These are phyloP conservation scores for Charanyca ferruginea DNA, from an alignment of 2,888 invertebrate species.

Conservation along the genomic window DNA sequence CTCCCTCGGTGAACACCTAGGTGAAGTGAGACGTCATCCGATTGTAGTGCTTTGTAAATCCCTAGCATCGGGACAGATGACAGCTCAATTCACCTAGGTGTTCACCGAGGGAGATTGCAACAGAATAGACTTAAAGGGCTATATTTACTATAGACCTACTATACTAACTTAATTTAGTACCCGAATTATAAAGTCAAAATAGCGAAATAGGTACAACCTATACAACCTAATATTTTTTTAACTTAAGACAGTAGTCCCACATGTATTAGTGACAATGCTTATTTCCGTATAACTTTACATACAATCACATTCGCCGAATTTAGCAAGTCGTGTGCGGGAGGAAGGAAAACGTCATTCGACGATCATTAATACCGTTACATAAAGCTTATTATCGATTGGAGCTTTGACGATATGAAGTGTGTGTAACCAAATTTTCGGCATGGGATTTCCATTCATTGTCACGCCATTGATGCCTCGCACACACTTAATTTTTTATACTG, in stretches of 20 bases:
- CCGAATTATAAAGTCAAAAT: too few species aligned
- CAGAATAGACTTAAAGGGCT: too few species aligned
- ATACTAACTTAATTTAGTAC: too few species aligned
- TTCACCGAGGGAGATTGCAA: too few species aligned
- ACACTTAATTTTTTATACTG: slow-evolving; percentile 2
- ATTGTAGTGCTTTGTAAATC: too few species aligned
- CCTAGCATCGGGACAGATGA: too few species aligned
- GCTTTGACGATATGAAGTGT: neutral
- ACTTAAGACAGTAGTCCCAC: neutral
- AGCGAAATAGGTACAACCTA: too few species aligned
- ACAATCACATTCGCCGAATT: slow-evolving; percentile 3
- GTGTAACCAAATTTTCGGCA: neutral
- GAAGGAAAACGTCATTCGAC: neutral
- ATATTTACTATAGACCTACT: too few species aligned
- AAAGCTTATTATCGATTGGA: slow-evolving; percentile 12
- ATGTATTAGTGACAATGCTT: neutral
- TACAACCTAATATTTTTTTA: neutral
- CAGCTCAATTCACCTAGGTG: too few species aligned
- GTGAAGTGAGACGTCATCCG: too few species aligned
- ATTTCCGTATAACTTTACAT: slow-evolving; percentile 31
- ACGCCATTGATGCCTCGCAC: neutral
- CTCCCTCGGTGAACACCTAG: too few species aligned
- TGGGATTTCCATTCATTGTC: slow-evolving; percentile 1
- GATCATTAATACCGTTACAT: neutral
- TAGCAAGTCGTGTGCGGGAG: neutral